Evolutionary conservation across 2,113 vertebrate species (phyloP).

Genomic region (Aleadryas rufinucha): DNA sequence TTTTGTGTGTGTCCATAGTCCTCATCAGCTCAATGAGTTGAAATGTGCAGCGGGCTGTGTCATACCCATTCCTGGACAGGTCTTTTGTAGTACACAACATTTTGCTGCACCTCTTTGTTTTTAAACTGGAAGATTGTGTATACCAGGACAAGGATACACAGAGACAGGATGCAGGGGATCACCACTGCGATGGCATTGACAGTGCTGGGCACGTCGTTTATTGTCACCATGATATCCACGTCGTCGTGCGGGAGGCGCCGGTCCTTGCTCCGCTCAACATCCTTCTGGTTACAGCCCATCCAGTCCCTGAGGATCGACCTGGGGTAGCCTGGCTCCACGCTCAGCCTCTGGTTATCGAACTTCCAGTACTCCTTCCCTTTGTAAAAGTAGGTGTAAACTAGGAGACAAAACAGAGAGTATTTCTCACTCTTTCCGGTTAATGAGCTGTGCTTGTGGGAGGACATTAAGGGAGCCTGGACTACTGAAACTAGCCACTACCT

Average conservation of each 20-base stretch:
- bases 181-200: conserved; percentile 97
- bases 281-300: conserved; percentile 97
- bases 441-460: neutral
- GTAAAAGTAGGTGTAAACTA: conserved; percentile 99
- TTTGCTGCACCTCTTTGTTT: conserved; percentile 95
- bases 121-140: conserved; percentile 99
- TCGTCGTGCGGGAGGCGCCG: conserved; percentile 88
- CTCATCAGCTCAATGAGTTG: conserved; percentile 54
- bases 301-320: conserved; percentile 95
- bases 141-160: conserved; percentile 96
- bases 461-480: neutral
- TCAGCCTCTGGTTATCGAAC: conserved; percentile 97
- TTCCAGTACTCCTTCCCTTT: conserved; percentile 99
- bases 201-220: conserved; percentile 90
- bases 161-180: conserved; percentile 94
- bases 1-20: conserved; percentile 38
- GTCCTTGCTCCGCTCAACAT: conserved; percentile 89
- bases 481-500: neutral
- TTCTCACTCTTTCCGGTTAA: neutral
- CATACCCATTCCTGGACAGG: conserved; percentile 99
- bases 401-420: conserved; percentile 32
- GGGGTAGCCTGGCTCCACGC: conserved; percentile 92
- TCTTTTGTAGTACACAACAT: conserved; percentile 93
- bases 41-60: conserved; percentile 66
- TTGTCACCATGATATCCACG: conserved; percentile 97